These are phyloP conservation scores for Callyntrura sp. DNA, from an alignment of 2,888 invertebrate genomes.

Conservation along the genomic window DNA sequence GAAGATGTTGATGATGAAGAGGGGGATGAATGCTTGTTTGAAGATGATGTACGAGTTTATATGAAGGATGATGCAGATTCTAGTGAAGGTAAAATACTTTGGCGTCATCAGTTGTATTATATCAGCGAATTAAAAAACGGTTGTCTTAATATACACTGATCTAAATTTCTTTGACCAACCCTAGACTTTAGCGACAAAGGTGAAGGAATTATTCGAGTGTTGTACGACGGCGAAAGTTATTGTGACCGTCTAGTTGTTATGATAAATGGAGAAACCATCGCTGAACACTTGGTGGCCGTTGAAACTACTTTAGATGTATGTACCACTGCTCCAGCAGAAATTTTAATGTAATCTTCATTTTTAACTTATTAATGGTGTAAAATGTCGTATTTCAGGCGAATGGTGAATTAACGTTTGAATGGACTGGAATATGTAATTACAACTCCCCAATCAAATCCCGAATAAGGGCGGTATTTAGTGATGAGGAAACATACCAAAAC, in stretches of 20 bases:
- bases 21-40: conserved; percentile 81
- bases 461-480: conserved; percentile 71
- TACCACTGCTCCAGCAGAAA: too few relatives aligned
- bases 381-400: conserved; percentile 64
- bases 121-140: too few relatives aligned
- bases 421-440: conserved; percentile 70
- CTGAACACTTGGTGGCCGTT: conserved; percentile 78
- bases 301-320: conserved; percentile 77
- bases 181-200: conserved; percentile 79
- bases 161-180: too few relatives aligned
- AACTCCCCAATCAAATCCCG: conserved; percentile 69
- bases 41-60: conserved; percentile 74
- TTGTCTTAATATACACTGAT: too few relatives aligned
- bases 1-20: conserved; percentile 79
- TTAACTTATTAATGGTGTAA: too few relatives aligned
- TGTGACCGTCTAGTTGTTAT: conserved; percentile 76
- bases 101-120: too few relatives aligned
- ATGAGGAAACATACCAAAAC: conserved; percentile 76
- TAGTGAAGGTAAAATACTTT: conserved; percentile 23
- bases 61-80: conserved; percentile 64
- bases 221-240: conserved; percentile 81
- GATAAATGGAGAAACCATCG: conserved; percentile 66
- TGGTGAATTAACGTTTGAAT: conserved; percentile 78
- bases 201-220: conserved; percentile 72
- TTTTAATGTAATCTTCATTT: too few relatives aligned